Evolutionary conservation across 2,888 invertebrate genomes (phyloP), one percentile per base, ranked within the genome.

Genomic region (Thyatira batis): DNA sequence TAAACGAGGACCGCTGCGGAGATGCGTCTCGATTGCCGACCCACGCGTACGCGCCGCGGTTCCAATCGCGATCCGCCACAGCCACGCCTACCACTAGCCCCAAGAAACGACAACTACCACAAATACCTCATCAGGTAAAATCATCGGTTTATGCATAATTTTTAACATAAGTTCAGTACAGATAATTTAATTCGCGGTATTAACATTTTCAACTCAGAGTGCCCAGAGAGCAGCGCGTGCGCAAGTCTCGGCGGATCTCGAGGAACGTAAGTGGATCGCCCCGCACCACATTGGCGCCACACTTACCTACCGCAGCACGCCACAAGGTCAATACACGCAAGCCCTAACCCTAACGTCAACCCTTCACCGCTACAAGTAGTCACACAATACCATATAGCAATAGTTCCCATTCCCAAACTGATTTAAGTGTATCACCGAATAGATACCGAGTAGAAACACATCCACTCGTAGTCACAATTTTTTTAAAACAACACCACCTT

Each of bases 51-150:
- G 93, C 94, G 69, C 93, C 95, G 62, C 93, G 96, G 67, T 96
- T 96, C 84, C 95, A 95, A 82, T 97, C 97, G 56, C 94, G 97
- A 49, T 97, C 97, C 53, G 97, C 97, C 60, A 98, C 97, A 55
- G 97, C 97, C 70, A 98, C 98, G 52, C 98, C 98, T 52, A 97
- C 97, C 56, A 97, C 98, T 60, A 98, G 98, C 67, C 98, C 98
- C 51, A 98, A 98, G 92, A 98, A 98, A 92, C 94, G 99, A 68
- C 98, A 98, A 92, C 94, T 99, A 79, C 99, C 99, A 67, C 97
- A 98, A 92, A 98, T 98, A 84, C 98, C 98, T 66, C 93, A 89
- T 64, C 89, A 90, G 87, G 90, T 91, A 62, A 45, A 52, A 55
- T 54, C 17, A 13, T 3, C 20, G 5, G 10, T 20, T 23, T 49